Evolutionary conservation across 2,113 vertebrate species (phyloP), one percentile per base, ranked within the genome.

Genomic region (Atractosteus spatula): DNA sequence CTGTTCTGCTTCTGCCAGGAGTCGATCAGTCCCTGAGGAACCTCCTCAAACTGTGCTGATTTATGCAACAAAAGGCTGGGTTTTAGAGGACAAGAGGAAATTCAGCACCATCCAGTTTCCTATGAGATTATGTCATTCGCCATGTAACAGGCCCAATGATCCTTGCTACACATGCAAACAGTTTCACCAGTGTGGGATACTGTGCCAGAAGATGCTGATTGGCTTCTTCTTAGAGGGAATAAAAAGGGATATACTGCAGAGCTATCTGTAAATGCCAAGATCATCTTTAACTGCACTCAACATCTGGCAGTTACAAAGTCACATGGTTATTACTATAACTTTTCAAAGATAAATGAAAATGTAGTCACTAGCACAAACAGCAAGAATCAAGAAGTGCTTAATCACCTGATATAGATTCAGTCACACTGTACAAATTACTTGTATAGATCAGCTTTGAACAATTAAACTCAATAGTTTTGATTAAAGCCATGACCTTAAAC

Each of bases 401-500:
- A 72, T 65, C 70, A 59, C 70, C 17, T 70, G 65, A 56, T 62
- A 65, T 75, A 72, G 72, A 78, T 77, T 78, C 29, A 67, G 64
- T 10, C 69, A 68, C 62, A 62, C 47, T 17, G 64, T 61, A 62
- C 79, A 77, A 73, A 80, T 77, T 77, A 73, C 69, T 77, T 57
- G 74, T 77, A 74, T 74, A 74, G 76, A 83, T 79, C 75, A 78
- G 62, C 68, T 70, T 61, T 55, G n/a, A 72, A 43, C 62, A 42
- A 71, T 47, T 66, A 47, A 77, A 72, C 75, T 77, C 66, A 72
- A 64, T 55, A 16, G 65, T 77, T 77, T 86, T 76, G 77, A 79
- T 83, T 85, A 70, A 76, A 47, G 74, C 79, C 78, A 67, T 83
- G 86, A 85, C 81, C 85, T 86, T 85, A 81, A 66, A 74, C 63